A percentile compares a stretch with the other conserved stretches of the same genome.
phyloP scores from a whole-genome alignment of 2,797 vertebrate species.

The Babyrousa celebensis region DNA sequence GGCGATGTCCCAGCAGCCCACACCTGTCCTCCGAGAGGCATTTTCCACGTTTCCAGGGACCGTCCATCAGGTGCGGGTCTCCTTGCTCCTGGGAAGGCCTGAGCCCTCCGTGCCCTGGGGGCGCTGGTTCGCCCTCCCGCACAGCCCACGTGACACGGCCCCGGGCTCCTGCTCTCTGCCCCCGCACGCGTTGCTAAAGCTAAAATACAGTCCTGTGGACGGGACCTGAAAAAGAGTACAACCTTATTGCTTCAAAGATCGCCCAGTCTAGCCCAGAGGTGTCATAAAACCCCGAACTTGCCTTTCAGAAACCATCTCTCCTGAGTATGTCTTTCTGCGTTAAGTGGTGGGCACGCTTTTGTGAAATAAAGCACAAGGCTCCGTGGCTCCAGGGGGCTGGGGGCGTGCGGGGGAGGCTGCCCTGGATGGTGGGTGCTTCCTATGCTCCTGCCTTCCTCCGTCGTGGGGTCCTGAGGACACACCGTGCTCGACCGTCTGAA shows the following conservation, averaged over 20 bases:
- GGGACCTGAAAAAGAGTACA: constrained; percentile 98
- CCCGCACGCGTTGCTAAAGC: constrained; percentile 93
- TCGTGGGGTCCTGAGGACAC: not conserved
- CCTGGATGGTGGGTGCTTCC: not conserved
- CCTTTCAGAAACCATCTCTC: constrained; percentile 96
- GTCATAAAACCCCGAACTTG: constrained; percentile 97
- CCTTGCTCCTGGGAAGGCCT: constrained; percentile 92
- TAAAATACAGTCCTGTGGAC: constrained; percentile 97
- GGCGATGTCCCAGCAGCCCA: not conserved
- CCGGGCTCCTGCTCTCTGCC: constrained; percentile 92
- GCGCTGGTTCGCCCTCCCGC: constrained; percentile 91
- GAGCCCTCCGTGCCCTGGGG: constrained; percentile 92
- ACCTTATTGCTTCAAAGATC: constrained; percentile 98
- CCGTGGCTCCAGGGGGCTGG: constrained; percentile 48
- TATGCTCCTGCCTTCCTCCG: not conserved
- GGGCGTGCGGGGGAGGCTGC: constrained; percentile 1
- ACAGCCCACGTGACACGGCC: constrained; percentile 91
- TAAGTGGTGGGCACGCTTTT: constrained; percentile 93
- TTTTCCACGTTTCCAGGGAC: constrained; percentile 87
- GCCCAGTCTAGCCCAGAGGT: constrained; percentile 95
- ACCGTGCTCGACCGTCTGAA: rapidly evolving
- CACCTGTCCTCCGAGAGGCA: constrained; percentile 51
- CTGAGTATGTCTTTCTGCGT: constrained; percentile 97
- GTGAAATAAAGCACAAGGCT: constrained; percentile 86
- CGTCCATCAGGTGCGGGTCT: constrained; percentile 93